phyloP scores from a whole-genome alignment of 2,113 vertebrate genomes.

The Girardinichthys multiradiatus region DNA sequence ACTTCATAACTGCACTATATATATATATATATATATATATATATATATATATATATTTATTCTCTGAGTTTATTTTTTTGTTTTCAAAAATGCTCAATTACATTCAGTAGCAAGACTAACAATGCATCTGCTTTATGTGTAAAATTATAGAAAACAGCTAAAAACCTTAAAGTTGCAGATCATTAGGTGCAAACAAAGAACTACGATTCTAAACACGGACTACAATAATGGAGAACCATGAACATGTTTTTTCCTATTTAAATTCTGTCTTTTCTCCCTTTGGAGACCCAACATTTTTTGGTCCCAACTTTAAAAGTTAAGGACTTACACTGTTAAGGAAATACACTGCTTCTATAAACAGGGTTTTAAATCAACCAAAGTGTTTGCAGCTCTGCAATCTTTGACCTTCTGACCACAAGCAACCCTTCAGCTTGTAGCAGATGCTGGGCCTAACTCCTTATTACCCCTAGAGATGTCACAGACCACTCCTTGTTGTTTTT shows the following conservation, averaged over 20 bases:
- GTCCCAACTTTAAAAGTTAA: slow-evolving; percentile 8
- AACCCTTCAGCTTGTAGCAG: slow-evolving; percentile 26
- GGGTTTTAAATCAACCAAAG: not conserved
- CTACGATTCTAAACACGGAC: not conserved
- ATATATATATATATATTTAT: no score
- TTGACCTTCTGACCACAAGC: slow-evolving; percentile 16
- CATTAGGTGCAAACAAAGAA: not conserved
- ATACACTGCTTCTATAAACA: no score
- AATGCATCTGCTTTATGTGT: not conserved
- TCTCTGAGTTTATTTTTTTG: no score
- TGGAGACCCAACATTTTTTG: slow-evolving; percentile 28
- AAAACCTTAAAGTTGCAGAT: not conserved
- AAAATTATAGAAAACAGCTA: not conserved
- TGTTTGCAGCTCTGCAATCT: no score
- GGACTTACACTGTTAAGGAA: slow-evolving; percentile 40
- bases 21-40: no score
- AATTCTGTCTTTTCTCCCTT: slow-evolving; percentile 30
- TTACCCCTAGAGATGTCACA: slow-evolving; percentile 26
- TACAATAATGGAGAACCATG: not conserved
- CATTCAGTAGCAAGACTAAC: not conserved
- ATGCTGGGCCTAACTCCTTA: slow-evolving; percentile 24
- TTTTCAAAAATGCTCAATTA: not conserved
- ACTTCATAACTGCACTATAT: no score
- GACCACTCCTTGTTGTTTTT: slow-evolving; percentile 29
- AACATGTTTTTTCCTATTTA: not conserved